phyloP scores from a whole-genome alignment of 2,113 vertebrate species.

The Carassius auratus region DNA sequence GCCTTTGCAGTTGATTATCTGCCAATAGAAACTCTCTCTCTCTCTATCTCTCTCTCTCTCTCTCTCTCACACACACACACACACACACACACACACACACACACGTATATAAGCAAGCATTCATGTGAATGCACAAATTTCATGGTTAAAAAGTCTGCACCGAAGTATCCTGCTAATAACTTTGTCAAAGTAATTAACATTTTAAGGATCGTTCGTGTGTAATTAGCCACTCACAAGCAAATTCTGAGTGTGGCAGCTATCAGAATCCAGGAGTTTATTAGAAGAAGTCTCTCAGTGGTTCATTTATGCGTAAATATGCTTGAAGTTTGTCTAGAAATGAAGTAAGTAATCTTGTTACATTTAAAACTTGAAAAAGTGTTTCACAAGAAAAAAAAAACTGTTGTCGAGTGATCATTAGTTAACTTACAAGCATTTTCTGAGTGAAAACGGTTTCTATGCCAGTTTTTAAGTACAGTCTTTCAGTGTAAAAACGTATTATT shows the following conservation, averaged over 20 bases:
- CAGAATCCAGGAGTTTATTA: no score
- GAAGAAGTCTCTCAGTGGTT: background rate
- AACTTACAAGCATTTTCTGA: no score
- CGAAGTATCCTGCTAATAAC: background rate
- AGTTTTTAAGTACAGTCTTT: no score
- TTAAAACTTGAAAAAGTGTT: no score
- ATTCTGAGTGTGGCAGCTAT: background rate
- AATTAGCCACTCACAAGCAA: slow-evolving; percentile 10
- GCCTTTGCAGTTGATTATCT: slow-evolving; percentile 33
- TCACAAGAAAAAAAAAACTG: no score
- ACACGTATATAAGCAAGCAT: background rate
- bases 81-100: background rate
- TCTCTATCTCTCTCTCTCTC: no score
- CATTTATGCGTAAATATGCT: background rate
- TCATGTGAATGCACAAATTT: background rate
- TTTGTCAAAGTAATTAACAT: background rate
- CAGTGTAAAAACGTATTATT: no score
- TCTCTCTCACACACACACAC: no score
- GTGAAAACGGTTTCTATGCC: no score
- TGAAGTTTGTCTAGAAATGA: background rate
- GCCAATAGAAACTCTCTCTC: slow-evolving; percentile 3
- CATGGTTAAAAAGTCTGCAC: background rate
- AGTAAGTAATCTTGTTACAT: no score
- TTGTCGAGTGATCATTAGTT: no score
- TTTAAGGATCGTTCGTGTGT: background rate